These are phyloP conservation scores for Amblyopsis hoosieri DNA, from an alignment of 2,797 vertebrate species.

Conservation along the genomic window DNA sequence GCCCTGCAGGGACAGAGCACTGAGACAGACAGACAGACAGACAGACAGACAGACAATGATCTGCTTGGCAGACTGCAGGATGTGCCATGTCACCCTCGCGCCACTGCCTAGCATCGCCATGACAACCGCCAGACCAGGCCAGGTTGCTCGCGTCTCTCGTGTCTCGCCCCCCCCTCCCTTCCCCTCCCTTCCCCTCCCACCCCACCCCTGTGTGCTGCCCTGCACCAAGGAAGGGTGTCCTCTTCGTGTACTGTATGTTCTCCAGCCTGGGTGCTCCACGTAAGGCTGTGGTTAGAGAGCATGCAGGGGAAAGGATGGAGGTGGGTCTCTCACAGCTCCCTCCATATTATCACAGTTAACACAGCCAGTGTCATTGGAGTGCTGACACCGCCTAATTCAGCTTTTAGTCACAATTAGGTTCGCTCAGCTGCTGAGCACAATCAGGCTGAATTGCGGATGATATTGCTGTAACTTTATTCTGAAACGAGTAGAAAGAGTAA, in stretches of 20 bases:
- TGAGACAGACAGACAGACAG: constrained; percentile 33
- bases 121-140: constrained; percentile 59
- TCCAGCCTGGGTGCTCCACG: constrained; percentile 68
- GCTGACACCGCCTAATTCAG: constrained; percentile 43
- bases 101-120: constrained; percentile 61
- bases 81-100: constrained; percentile 68
- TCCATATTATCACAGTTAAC: constrained; percentile 30
- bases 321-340: constrained; percentile 25
- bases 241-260: constrained; percentile 4
- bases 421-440: constrained; percentile 24
- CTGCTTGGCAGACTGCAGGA: constrained; percentile 58
- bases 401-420: constrained; percentile 57
- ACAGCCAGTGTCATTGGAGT: constrained; percentile 24
- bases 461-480: constrained; percentile 34
- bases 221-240: constrained; percentile 44
- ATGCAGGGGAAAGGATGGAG: constrained; percentile 24
- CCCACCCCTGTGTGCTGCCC: constrained; percentile 4
- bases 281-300: constrained; percentile 58
- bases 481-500: neutral
- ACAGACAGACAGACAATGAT: constrained; percentile 65
- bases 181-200: constrained; percentile 37
- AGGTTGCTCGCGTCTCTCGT: constrained; percentile 4
- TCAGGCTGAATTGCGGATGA: constrained; percentile 34
- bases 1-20: constrained; percentile 24
- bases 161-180: constrained; percentile 12